These are phyloP conservation scores for Noturus placidus DNA, from an alignment of 2,113 vertebrate species.

Conservation along the genomic window DNA sequence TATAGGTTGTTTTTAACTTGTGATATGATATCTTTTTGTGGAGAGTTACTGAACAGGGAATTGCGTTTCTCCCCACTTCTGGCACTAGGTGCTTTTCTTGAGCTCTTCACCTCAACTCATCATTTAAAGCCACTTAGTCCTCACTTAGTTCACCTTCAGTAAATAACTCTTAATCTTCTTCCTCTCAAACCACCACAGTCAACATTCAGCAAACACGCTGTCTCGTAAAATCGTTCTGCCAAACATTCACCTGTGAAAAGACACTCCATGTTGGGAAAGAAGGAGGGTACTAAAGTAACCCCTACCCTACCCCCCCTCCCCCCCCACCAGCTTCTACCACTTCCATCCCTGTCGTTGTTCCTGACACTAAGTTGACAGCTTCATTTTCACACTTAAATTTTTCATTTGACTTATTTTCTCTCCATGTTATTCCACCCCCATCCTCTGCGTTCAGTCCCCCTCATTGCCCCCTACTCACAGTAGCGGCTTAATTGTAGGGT, in stretches of 20 bases:
- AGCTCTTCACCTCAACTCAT: conserved; percentile 30
- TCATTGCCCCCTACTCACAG: conserved; percentile 56
- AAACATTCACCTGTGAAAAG: conserved; percentile 32
- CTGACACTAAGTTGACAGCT: conserved; percentile 59
- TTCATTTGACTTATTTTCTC: conserved; percentile 59
- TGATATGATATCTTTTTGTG: conserved; percentile 22
- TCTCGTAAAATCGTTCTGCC: background rate
- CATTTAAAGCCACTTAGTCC: conserved; percentile 36
- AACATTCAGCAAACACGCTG: conserved; percentile 28
- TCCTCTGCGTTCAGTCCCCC: conserved; percentile 33
- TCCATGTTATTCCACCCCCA: conserved; percentile 39
- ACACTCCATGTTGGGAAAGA: background rate
- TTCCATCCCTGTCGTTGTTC: conserved; percentile 27
- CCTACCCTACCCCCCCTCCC: background rate
- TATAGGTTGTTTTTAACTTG: conserved; percentile 13
- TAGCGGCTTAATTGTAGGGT: conserved; percentile 87
- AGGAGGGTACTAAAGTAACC: background rate
- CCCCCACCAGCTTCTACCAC: background rate
- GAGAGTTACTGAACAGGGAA: conserved; percentile 15
- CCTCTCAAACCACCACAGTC: background rate
- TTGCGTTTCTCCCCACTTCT: conserved; percentile 21
- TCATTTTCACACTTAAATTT: conserved; percentile 56
- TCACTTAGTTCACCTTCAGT: conserved; percentile 4
- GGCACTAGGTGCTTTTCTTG: background rate
- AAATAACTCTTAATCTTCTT: conserved; percentile 22